Evolutionary conservation across 2,113 vertebrate genomes (phyloP).

Genomic region (western clawed frog (Xenopus tropicalis)): DNA sequence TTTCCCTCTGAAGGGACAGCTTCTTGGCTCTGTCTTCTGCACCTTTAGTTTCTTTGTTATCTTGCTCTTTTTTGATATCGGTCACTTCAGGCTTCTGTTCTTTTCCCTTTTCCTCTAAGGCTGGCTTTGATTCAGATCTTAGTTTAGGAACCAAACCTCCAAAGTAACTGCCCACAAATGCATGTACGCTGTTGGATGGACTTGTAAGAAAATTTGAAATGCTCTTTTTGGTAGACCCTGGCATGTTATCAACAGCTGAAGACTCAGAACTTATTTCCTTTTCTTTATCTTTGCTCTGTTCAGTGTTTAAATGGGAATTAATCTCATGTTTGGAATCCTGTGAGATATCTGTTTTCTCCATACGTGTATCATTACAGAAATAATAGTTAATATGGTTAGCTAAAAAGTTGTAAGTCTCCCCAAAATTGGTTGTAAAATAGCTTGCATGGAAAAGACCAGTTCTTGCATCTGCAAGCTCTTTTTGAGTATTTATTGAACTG

Average conservation of each 20-base stretch:
- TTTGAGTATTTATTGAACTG: conserved; percentile 7
- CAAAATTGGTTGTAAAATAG: conserved; percentile 76
- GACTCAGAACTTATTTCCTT: conserved; percentile 37
- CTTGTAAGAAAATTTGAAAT: conserved; percentile 83
- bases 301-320: conserved; percentile 8
- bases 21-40: conserved; percentile 78
- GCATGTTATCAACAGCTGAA: conserved; percentile 43
- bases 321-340: conserved; percentile 9
- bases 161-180: conserved; percentile 90
- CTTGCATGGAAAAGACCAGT: conserved; percentile 78
- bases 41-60: conserved; percentile 62
- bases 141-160: conserved; percentile 84
- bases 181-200: conserved; percentile 84
- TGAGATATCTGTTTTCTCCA: conserved; percentile 46
- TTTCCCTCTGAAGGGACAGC: conserved; percentile 84
- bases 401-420: conserved; percentile 84
- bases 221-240: conserved; percentile 72
- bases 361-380: conserved; percentile 65
- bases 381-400: conserved; percentile 88
- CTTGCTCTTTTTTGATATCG: conserved; percentile 61
- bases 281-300: conserved; percentile 42
- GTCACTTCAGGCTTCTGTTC: conserved; percentile 50
- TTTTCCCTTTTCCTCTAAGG: conserved; percentile 56
- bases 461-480: conserved; percentile 54
- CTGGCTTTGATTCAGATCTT: conserved; percentile 68